phyloP scores from a whole-genome alignment of 2,113 vertebrate genomes.

The Gymnarchus niloticus region DNA sequence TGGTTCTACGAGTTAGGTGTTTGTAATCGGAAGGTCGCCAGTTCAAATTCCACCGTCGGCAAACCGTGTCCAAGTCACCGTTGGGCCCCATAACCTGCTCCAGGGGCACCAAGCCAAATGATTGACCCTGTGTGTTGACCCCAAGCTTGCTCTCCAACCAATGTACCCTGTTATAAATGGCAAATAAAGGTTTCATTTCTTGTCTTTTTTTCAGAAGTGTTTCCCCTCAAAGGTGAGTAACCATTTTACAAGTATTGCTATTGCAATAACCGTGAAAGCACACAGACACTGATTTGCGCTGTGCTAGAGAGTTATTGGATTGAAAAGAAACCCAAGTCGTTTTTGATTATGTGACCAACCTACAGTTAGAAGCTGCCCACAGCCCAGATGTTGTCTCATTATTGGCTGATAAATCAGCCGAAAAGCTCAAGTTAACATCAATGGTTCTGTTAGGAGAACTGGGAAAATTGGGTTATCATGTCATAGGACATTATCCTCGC shows the following conservation, averaged over 20 bases:
- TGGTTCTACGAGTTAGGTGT: too few relatives aligned
- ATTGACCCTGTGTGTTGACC: neutral
- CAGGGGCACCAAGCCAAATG: too few relatives aligned
- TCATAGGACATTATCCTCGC: neutral
- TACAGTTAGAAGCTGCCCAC: too few relatives aligned
- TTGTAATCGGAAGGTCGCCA: too few relatives aligned
- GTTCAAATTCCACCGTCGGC: too few relatives aligned
- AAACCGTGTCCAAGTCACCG: too few relatives aligned
- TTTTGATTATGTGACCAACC: neutral
- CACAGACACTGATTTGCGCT: neutral
- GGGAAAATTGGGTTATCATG: neutral
- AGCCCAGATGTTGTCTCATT: too few relatives aligned
- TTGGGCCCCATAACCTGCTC: neutral
- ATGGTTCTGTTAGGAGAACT: neutral
- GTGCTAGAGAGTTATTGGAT: neutral
- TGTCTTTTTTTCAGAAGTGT: neutral
- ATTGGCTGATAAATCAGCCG: too few relatives aligned
- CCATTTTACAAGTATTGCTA: neutral
- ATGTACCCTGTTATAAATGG: neutral
- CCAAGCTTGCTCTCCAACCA: neutral
- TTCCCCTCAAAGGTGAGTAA: neutral
- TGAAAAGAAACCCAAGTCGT: too few relatives aligned
- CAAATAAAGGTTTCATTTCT: neutral
- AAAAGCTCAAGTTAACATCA: neutral
- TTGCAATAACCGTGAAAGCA: neutral